A percentile compares a stretch with the other conserved stretches of the same genome.
Evolutionary conservation across 2,888 invertebrate genomes (phyloP).

Genomic region (Drosophila borborema): DNA sequence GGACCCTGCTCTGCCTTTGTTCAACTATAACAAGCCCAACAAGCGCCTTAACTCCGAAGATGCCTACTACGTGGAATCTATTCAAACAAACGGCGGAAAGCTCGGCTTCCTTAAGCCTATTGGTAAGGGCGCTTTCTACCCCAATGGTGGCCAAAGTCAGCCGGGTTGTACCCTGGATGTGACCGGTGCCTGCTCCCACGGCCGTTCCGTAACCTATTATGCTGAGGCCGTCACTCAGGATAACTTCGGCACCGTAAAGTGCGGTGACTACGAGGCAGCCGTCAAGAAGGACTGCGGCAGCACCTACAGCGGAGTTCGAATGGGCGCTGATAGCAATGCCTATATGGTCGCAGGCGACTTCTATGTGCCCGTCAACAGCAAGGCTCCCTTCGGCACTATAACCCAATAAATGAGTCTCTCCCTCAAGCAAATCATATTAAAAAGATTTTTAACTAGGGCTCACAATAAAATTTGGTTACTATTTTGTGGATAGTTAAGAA

Average conservation of each 20-base stretch:
- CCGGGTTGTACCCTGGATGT: conserved; percentile 85
- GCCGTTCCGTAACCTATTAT: conserved; percentile 84
- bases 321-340: conserved; percentile 79
- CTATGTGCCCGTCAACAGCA: conserved; percentile 80
- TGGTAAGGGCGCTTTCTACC: conserved; percentile 86
- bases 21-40: conserved; percentile 68
- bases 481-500: too few species aligned
- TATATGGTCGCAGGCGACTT: conserved; percentile 46
- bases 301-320: conserved; percentile 69
- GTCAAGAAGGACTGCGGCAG: conserved; percentile 67
- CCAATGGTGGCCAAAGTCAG: conserved; percentile 86
- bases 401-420: too few species aligned
- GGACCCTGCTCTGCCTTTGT: conserved; percentile 83
- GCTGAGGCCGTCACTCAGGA: conserved; percentile 84
- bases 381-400: conserved; percentile 7
- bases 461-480: too few species aligned
- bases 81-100: conserved; percentile 82
- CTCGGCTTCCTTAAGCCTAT: conserved; percentile 83
- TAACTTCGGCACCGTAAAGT: conserved; percentile 80
- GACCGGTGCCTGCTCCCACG: conserved; percentile 78
- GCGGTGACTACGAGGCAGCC: conserved; percentile 68
- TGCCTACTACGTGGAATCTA: conserved; percentile 82
- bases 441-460: too few species aligned
- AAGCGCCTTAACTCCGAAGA: conserved; percentile 73
- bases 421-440: too few species aligned